These are phyloP conservation scores for Drosophila funebris DNA, from an alignment of 1,140 invertebrate genomes.

Conservation along the genomic window DNA sequence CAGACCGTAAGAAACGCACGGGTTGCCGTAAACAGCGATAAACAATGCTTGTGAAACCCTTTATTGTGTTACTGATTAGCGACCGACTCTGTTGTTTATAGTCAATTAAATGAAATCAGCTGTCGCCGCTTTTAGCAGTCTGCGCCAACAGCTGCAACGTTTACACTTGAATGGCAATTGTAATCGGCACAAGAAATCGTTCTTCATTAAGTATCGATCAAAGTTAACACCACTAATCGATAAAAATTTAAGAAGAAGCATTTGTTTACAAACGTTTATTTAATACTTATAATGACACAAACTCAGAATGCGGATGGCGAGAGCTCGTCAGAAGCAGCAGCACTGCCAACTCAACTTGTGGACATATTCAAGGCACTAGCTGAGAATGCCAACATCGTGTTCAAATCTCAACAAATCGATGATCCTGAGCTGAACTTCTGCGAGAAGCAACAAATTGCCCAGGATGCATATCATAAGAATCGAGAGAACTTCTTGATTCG, in stretches of 20 bases:
- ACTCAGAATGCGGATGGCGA: constrained; percentile 24
- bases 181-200: neutral
- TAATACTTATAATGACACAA: constrained; percentile 57
- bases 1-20: constrained; percentile 7
- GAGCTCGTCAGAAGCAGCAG: neutral
- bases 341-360: constrained; percentile 41
- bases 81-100: constrained; percentile 31
- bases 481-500: constrained; percentile 88
- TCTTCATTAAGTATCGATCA: constrained; percentile 1
- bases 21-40: constrained; percentile 21
- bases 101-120: constrained; percentile 23
- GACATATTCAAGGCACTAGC: constrained; percentile 66
- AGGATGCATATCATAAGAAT: constrained; percentile 87
- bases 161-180: constrained; percentile 3
- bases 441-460: constrained; percentile 89
- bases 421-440: constrained; percentile 88
- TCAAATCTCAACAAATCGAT: constrained; percentile 91
- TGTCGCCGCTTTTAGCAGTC: neutral
- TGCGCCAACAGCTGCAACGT: neutral
- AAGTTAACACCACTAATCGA: no score
- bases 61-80: constrained; percentile 27
- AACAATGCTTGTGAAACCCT: constrained; percentile 18
- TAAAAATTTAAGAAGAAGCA: constrained; percentile 47
- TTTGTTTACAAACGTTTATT: constrained; percentile 62
- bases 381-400: constrained; percentile 84